phyloP scores from a whole-genome alignment of 2,113 vertebrate genomes.

The Lamprotornis superbus region DNA sequence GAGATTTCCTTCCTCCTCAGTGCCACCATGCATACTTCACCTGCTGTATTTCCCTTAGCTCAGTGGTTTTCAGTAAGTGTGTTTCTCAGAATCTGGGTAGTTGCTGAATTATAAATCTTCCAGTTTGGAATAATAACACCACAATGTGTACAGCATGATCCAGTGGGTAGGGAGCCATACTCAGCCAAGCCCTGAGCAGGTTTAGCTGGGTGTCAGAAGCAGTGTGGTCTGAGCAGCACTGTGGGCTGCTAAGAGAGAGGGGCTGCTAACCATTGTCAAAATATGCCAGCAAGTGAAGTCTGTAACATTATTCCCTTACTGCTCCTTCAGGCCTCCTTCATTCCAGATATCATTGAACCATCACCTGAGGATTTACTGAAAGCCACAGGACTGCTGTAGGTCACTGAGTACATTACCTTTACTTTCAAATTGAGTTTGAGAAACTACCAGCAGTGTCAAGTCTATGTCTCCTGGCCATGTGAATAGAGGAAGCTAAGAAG shows the following conservation, averaged over 20 bases:
- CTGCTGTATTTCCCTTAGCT: slow-evolving; percentile 16
- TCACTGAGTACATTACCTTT: background rate
- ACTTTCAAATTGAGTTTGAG: slow-evolving; percentile 31
- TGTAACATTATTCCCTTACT: background rate
- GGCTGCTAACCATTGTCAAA: background rate
- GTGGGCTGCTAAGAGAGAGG: background rate
- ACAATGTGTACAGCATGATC: background rate
- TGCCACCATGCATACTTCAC: slow-evolving; percentile 29
- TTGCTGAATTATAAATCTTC: background rate
- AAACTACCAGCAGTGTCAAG: slow-evolving; percentile 7
- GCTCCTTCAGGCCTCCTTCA: background rate
- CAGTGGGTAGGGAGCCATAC: background rate
- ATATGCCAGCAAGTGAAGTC: background rate
- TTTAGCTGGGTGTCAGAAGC: background rate
- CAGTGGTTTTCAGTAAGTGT: background rate
- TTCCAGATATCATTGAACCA: background rate
- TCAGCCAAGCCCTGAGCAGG: background rate
- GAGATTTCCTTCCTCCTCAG: slow-evolving; percentile 46
- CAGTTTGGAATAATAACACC: background rate
- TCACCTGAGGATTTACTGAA: background rate
- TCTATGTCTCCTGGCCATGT: background rate
- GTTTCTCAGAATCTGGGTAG: slow-evolving; percentile 19
- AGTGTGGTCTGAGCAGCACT: background rate
- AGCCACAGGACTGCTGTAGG: background rate
- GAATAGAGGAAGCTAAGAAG: slow-evolving; percentile 36